Percentiles rank a stretch among this genome's conserved stretches.
Conservation (phyloP, 2,113 vertebrate species). For the Oenanthe oenanthe region DNA sequence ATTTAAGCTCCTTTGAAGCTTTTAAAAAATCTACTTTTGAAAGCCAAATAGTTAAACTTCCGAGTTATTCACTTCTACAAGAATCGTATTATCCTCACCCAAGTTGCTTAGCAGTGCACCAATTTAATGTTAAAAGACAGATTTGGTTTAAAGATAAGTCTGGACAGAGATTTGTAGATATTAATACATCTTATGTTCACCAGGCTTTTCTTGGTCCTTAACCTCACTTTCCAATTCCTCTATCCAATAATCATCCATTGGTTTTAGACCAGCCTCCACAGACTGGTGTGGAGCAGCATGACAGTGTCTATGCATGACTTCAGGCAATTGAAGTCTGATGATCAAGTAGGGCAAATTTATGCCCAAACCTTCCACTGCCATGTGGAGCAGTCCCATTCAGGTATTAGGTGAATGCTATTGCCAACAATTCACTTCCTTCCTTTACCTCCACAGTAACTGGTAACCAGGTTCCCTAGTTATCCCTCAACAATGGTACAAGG, state of each 20-base stretch:
- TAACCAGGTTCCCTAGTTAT: background rate
- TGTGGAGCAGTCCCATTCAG: background rate
- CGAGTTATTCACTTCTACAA: background rate
- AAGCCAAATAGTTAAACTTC: background rate
- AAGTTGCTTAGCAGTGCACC: background rate
- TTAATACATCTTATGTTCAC: background rate
- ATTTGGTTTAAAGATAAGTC: background rate
- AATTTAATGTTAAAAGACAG: background rate
- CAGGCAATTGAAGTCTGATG: background rate
- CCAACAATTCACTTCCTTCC: background rate
- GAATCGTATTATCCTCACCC: background rate
- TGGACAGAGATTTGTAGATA: background rate
- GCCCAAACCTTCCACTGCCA: background rate
- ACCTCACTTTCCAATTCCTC: background rate
- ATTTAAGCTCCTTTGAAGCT: background rate
- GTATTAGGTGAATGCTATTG: background rate
- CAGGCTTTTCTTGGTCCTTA: background rate
- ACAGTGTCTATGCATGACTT: accelerated
- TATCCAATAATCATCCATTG: background rate
- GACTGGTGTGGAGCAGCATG: background rate
- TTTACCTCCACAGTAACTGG: background rate
- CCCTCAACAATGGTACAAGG: background rate
- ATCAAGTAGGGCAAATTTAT: background rate
- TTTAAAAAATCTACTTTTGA: background rate
- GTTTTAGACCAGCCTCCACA: background rate